A percentile compares a stretch with the other conserved stretches of the same genome.
Conservation (phyloP, 2,113 vertebrate genomes). For the Gymnorhina tibicen region DNA sequence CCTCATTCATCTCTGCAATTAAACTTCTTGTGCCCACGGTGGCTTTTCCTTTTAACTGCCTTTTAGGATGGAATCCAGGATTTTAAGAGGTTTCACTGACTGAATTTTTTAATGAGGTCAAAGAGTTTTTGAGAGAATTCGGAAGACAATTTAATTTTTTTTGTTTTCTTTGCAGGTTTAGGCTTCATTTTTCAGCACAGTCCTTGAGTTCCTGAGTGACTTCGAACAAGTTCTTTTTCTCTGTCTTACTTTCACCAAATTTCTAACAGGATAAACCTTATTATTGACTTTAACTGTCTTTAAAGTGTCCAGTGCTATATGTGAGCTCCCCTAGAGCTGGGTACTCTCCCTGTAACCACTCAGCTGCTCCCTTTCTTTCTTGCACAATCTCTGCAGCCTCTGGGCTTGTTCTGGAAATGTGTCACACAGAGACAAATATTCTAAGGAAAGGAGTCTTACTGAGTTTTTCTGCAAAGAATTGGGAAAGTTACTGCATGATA, state of each 20-base stretch:
- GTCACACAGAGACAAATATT: neutral
- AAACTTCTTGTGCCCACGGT: constrained; percentile 33
- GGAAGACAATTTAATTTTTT: neutral
- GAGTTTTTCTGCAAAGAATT: neutral
- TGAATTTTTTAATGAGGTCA: constrained; percentile 42
- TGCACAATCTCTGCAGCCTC: neutral
- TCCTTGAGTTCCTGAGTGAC: neutral
- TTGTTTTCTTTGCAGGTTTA: neutral
- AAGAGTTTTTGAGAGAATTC: constrained; percentile 36
- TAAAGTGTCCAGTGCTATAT: neutral
- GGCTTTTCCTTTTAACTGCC: constrained; percentile 63
- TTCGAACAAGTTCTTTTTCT: neutral
- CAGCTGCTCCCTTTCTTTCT: neutral
- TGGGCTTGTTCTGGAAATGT: neutral
- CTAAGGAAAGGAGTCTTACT: neutral
- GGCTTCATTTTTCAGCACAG: neutral
- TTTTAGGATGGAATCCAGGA: constrained; percentile 67
- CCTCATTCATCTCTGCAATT: constrained; percentile 68
- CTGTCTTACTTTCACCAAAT: neutral
- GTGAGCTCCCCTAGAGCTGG: neutral
- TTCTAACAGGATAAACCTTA: neutral
- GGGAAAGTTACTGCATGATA: neutral
- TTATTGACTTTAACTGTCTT: neutral
- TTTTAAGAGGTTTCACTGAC: constrained; percentile 56
- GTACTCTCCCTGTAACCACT: neutral